These are phyloP conservation scores for Anarrhichthys ocellatus DNA, from an alignment of 2,113 vertebrate species.

Conservation along the genomic window DNA sequence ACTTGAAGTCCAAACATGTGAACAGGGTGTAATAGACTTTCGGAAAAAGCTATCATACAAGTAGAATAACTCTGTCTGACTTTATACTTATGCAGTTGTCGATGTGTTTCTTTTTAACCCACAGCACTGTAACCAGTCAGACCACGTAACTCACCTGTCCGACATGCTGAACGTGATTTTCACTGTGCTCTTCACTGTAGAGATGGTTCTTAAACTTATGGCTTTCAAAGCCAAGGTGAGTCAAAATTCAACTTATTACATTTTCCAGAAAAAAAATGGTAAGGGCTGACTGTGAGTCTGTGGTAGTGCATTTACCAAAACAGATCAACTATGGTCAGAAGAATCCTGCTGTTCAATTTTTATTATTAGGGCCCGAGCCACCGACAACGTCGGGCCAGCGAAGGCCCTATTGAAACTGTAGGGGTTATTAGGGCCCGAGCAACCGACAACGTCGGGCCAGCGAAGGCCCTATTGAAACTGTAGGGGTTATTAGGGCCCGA, in stretches of 20 bases:
- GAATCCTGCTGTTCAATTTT: too few species aligned
- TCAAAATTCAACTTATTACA: not conserved
- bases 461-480: too few species aligned
- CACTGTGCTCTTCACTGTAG: conserved; percentile 92
- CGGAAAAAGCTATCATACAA: not conserved
- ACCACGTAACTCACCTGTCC: conserved; percentile 89
- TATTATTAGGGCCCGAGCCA: too few species aligned
- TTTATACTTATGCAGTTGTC: not conserved
- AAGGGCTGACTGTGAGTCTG: too few species aligned
- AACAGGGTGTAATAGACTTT: not conserved
- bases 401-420: too few species aligned
- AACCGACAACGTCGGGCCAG: too few species aligned
- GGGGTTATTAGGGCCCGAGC: too few species aligned
- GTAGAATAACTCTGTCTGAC: not conserved
- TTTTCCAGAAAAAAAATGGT: too few species aligned
- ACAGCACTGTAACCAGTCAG: conserved; percentile 94
- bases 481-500: too few species aligned
- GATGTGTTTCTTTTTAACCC: conserved; percentile 3
- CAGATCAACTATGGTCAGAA: too few species aligned
- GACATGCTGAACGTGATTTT: conserved; percentile 94
- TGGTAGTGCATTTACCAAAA: too few species aligned
- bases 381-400: too few species aligned
- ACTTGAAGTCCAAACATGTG: not conserved
- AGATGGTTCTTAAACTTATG: conserved; percentile 79
- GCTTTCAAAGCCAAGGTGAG: conserved; percentile 94